Evolutionary conservation across 1,140 invertebrate genomes (phyloP).

Genomic region (Tetragonula clypearis): DNA sequence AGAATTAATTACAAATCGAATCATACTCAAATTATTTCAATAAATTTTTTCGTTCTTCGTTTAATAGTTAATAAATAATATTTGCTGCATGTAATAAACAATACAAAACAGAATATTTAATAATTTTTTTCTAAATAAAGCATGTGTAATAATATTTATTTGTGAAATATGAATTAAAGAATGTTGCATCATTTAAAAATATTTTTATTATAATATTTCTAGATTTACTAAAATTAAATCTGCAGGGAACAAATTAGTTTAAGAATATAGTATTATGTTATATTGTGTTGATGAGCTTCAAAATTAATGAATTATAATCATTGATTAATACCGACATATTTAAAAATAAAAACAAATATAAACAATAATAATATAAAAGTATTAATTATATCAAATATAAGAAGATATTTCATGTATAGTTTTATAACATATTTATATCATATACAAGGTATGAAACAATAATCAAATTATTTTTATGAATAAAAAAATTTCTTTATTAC

Average conservation of each 20-base stretch:
- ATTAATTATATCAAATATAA: slow-evolving; percentile 21
- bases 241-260: neutral
- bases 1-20: neutral
- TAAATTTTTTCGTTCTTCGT: neutral
- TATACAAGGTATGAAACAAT: neutral
- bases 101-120: neutral
- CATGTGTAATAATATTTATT: neutral
- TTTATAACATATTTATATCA: slow-evolving; percentile 20
- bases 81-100: neutral
- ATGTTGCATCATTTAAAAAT: neutral
- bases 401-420: slow-evolving; percentile 45
- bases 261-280: neutral
- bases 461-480: neutral
- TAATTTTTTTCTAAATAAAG: neutral
- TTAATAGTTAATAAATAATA: neutral
- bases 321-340: slow-evolving; percentile 33
- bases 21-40: neutral
- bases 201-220: neutral
- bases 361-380: slow-evolving; percentile 48
- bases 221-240: neutral
- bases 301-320: slow-evolving; percentile 9
- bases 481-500: neutral
- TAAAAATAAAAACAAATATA: slow-evolving; percentile 19
- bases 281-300: neutral
- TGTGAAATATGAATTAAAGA: neutral